Base-by-base conservation (phyloP, 2,797 vertebrate species). In the Chaetodon trifasciatus region DNA sequence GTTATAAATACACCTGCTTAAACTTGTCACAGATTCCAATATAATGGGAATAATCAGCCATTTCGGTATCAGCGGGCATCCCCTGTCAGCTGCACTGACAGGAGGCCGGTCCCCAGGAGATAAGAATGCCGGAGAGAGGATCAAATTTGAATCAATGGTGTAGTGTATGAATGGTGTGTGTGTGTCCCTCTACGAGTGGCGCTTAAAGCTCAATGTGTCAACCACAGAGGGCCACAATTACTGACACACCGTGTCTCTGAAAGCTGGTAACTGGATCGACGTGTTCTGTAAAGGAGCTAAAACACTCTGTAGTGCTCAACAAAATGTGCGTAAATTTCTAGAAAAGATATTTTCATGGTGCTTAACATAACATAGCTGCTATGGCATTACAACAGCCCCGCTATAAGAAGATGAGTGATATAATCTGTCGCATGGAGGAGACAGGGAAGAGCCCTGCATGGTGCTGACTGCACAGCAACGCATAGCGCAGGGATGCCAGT, bases 151-250 rank as follows among this genome's bases (percentile, higher is more conserved):
- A 64, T 67, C 57, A 72, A 40, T 53, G 50, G 0, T 35, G 57
- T 12, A 28, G 62, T 79, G 39, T 13, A 32, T 63, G 47, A 68
- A 73, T 46, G 62, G 16, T 52, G 66, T 44, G 28, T 37, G 56
- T 52, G 21, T 56, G 49, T 76, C 53, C 46, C 61, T 57, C 15
- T 11, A 56, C 70, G 46, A 64, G 62, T 52, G 7, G 47, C 68
- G 78, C 57, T 78, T 67, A 71, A 65, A 81, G 76, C 70, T 24
- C 71, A 70, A 65, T 75, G 66, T 58, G 80, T 57, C 4, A 8
- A 60, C 76, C 78, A 76, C 61, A 61, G 55, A 82, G 70, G 53
- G 58, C 44, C 49, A 62, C 46, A 37, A 21, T 62, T 71, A 72
- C 47, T 52, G 46, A 61, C 15, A 61, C 23, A 58, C 6, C 44